Evolutionary conservation across 2,113 vertebrate genomes (phyloP).

Genomic region (Willisornis vidua): DNA sequence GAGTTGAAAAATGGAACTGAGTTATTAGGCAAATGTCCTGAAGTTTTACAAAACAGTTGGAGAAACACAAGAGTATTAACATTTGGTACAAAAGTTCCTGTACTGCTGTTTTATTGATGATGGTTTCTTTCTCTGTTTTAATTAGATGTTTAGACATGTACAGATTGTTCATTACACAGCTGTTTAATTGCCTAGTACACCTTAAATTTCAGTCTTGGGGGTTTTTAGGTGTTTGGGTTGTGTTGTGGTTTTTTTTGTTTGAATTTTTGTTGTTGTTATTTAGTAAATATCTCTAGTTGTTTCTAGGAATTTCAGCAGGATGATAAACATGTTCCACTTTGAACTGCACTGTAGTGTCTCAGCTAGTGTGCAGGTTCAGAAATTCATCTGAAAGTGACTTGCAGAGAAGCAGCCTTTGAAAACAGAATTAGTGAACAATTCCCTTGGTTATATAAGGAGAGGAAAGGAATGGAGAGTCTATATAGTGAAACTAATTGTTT

Average conservation of each 20-base stretch:
- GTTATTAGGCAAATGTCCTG: neutral
- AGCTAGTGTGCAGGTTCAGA: neutral
- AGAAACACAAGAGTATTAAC: neutral
- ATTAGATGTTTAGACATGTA: neutral
- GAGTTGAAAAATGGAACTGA: neutral
- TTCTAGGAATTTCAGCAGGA: neutral
- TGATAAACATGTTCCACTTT: neutral
- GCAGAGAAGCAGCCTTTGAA: constrained; percentile 4
- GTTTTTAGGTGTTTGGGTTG: neutral
- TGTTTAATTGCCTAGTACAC: neutral
- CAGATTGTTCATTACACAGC: neutral
- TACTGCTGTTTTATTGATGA: neutral
- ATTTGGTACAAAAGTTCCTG: neutral
- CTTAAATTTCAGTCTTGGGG: neutral
- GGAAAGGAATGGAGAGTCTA: constrained; percentile 27
- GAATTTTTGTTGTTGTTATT: neutral
- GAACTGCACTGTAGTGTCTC: neutral
- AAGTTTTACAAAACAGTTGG: neutral
- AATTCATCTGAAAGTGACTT: neutral
- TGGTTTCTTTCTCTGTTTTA: neutral
- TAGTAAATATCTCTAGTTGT: neutral
- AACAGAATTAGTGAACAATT: neutral
- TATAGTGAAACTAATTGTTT: constrained; percentile 80
- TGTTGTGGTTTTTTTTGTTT: neutral
- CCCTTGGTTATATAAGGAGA: neutral